Conservation (phyloP, 1,140 invertebrate species). For the Cyclargus thomasi region DNA sequence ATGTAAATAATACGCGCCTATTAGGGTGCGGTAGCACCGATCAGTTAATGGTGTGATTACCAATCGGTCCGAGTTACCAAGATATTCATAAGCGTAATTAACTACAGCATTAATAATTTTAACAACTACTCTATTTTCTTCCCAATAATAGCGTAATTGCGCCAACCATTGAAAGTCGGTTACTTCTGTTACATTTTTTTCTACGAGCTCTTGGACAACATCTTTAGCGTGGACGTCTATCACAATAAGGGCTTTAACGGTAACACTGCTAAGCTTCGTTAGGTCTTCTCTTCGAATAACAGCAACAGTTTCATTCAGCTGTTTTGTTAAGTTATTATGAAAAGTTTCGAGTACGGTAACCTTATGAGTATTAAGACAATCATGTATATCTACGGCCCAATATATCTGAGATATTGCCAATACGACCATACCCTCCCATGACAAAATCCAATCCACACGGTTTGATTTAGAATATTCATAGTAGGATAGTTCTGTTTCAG, state of each 20-base stretch:
- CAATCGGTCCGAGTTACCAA: constrained; percentile 87
- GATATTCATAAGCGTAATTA: constrained; percentile 93
- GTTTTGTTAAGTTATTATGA: constrained; percentile 71
- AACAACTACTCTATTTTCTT: constrained; percentile 85
- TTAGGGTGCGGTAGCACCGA: constrained; percentile 90
- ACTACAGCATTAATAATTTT: constrained; percentile 92
- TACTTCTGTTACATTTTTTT: constrained; percentile 81
- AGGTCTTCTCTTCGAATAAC: constrained; percentile 77
- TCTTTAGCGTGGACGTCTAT: constrained; percentile 95
- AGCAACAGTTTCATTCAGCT: constrained; percentile 80
- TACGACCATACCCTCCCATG: constrained; percentile 93
- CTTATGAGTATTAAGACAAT: constrained; percentile 78
- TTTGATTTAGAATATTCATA: constrained; percentile 80
- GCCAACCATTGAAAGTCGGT: constrained; percentile 94
- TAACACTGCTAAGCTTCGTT: constrained; percentile 81
- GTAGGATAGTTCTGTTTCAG: constrained; percentile 83
- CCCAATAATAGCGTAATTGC: constrained; percentile 94
- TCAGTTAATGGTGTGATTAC: constrained; percentile 92
- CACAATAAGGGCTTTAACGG: constrained; percentile 90
- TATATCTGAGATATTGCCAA: constrained; percentile 91
- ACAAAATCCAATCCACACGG: constrained; percentile 84
- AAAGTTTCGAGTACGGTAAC: constrained; percentile 75
- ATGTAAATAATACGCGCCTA: constrained; percentile 92
- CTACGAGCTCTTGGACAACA: constrained; percentile 85
- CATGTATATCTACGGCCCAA: constrained; percentile 89